phyloP scores from a whole-genome alignment of 2,113 vertebrate species.

The Lethenteron camtschaticum region DNA sequence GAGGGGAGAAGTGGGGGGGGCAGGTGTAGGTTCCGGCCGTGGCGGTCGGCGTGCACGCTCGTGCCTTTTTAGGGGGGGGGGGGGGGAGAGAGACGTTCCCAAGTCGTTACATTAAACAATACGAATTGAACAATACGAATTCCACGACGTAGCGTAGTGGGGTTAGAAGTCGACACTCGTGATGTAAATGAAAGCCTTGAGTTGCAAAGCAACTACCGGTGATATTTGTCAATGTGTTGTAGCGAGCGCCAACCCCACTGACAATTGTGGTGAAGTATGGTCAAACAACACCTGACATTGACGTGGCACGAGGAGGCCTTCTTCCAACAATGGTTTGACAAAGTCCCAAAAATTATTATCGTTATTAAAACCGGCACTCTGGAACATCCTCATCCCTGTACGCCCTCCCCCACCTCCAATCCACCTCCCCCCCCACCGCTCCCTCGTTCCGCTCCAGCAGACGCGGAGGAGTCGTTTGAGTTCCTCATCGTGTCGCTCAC shows the following conservation, averaged over 20 bases:
- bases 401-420: neutral
- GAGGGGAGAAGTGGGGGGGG: neutral
- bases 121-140: neutral
- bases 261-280: too few relatives aligned
- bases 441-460: neutral
- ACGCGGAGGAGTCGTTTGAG: conserved; percentile 68
- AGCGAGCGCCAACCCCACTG: too few relatives aligned
- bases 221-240: too few relatives aligned
- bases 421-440: neutral
- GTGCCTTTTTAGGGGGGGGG: neutral
- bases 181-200: too few relatives aligned
- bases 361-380: neutral
- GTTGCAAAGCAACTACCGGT: too few relatives aligned
- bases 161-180: neutral
- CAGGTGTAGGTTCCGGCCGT: neutral
- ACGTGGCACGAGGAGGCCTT: neutral
- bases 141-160: neutral
- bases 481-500: conserved; percentile 80
- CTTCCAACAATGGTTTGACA: neutral
- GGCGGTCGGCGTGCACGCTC: neutral
- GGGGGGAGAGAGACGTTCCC: neutral
- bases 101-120: neutral
- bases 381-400: neutral
- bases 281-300: neutral
- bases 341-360: neutral